phyloP scores from a whole-genome alignment of 2,888 invertebrate genomes.

The Aelia acuminata region DNA sequence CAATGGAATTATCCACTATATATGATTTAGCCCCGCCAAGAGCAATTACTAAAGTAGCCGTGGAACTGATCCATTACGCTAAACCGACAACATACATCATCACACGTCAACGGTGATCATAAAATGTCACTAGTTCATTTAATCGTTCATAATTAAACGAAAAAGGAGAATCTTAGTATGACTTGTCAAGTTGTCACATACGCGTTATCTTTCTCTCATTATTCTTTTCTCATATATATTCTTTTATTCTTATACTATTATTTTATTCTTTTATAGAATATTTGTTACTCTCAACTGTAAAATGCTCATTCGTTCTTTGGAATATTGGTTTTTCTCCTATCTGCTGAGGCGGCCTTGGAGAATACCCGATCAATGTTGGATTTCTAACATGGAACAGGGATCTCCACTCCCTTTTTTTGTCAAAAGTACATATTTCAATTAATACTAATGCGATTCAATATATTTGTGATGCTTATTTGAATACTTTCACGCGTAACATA shows the following conservation, averaged over 20 bases:
- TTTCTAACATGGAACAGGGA: background rate
- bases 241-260: background rate
- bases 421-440: too few relatives aligned
- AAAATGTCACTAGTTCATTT: background rate
- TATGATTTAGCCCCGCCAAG: too few relatives aligned
- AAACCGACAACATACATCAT: background rate
- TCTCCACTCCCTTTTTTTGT: too few relatives aligned
- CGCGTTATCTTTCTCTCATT: background rate
- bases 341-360: background rate
- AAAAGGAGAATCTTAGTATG: background rate
- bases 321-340: slow-evolving; percentile 1
- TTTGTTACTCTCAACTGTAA: background rate
- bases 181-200: background rate
- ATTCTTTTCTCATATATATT: background rate
- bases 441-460: too few relatives aligned
- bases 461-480: too few relatives aligned
- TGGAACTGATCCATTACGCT: background rate
- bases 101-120: background rate
- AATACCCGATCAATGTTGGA: background rate
- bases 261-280: too few relatives aligned
- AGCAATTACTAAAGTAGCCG: too few relatives aligned
- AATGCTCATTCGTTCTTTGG: background rate
- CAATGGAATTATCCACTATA: too few relatives aligned
- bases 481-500: too few relatives aligned
- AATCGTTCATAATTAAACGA: background rate